These are phyloP conservation scores for Drosophila prosaltans DNA, from an alignment of 1,140 invertebrate genomes.

Conservation along the genomic window DNA sequence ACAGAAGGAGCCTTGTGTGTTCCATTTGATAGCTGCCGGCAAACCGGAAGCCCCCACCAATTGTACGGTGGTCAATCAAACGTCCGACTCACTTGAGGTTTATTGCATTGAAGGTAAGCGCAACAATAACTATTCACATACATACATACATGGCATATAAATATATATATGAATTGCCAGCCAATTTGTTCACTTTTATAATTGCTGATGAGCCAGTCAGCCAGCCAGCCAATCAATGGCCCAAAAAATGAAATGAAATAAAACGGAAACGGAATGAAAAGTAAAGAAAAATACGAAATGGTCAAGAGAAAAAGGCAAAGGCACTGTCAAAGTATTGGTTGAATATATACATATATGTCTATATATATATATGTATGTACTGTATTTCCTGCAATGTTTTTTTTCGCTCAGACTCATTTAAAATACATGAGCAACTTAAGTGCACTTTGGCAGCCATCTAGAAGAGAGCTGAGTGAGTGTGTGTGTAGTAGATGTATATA, in stretches of 20 bases:
- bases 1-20: conserved; percentile 88
- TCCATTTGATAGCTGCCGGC: conserved; percentile 89
- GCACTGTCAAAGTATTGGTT: conserved; percentile 22
- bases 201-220: conserved; percentile 64
- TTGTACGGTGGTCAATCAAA: conserved; percentile 91
- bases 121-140: not conserved
- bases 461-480: conserved; percentile 42
- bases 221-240: conserved; percentile 61
- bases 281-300: not conserved
- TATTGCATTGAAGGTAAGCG: conserved; percentile 87
- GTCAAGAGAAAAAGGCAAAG: not conserved
- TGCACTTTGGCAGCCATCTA: conserved; percentile 79
- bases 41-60: conserved; percentile 92
- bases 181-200: conserved; percentile 68
- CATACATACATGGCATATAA: too few relatives aligned
- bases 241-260: conserved; percentile 35
- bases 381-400: conserved; percentile 77
- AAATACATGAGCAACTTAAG: conserved; percentile 83
- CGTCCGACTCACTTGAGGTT: conserved; percentile 90
- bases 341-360: conserved; percentile 25
- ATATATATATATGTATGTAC: conserved; percentile 38
- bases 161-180: conserved; percentile 34
- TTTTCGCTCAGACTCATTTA: conserved; percentile 72
- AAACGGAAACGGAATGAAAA: not conserved
- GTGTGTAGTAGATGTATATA: conserved; percentile 17